These are phyloP conservation scores for Junonia oenone DNA, from an alignment of 2,888 invertebrate genomes.

Conservation along the genomic window DNA sequence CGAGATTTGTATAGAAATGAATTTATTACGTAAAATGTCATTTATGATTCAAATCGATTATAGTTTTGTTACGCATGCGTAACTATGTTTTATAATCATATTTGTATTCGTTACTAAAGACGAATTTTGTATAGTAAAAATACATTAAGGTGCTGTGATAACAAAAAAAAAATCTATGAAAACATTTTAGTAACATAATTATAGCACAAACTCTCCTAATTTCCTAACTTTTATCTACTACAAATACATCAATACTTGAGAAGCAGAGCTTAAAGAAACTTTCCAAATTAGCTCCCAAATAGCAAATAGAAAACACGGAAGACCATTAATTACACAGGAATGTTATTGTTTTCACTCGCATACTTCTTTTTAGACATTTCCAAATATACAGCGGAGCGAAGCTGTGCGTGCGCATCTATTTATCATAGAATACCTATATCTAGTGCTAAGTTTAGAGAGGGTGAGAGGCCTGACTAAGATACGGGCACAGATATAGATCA, in stretches of 20 bases:
- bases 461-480: slow-evolving; percentile 18
- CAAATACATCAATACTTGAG: background rate
- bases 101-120: too few species aligned
- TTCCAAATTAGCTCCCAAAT: background rate
- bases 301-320: slow-evolving; percentile 9
- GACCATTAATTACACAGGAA: slow-evolving; percentile 10
- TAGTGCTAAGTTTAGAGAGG: slow-evolving; percentile 16
- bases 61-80: too few species aligned
- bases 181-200: too few species aligned
- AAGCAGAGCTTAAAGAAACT: background rate
- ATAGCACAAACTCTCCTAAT: too few species aligned
- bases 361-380: slow-evolving; percentile 18
- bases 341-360: slow-evolving; percentile 24
- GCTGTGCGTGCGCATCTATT: slow-evolving; percentile 8
- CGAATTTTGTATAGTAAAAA: too few species aligned
- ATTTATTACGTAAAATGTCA: too few species aligned
- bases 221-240: too few species aligned
- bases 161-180: too few species aligned
- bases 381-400: slow-evolving; percentile 19
- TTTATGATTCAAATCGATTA: too few species aligned
- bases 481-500: slow-evolving; percentile 14
- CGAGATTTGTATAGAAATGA: too few species aligned
- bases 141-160: too few species aligned
- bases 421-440: slow-evolving; percentile 16
- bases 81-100: too few species aligned